Evolutionary conservation across 2,888 invertebrate genomes (phyloP).

Genomic region (Chrysotoxum bicinctum): DNA sequence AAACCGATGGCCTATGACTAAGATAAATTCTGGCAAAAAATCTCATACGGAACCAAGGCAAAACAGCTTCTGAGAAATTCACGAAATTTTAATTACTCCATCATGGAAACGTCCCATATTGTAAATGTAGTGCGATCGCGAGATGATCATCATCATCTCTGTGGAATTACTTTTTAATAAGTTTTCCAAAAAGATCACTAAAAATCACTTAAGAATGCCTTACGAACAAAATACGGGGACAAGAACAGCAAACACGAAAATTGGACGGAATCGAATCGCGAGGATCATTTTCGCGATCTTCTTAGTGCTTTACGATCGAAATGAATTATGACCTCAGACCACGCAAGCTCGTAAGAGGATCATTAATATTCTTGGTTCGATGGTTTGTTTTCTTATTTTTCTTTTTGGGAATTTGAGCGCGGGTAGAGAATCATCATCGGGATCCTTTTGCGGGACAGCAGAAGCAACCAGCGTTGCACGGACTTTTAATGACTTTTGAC

Average conservation of each 20-base stretch:
- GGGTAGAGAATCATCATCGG: constrained; percentile 41
- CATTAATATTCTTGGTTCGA: constrained; percentile 77
- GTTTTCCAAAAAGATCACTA: constrained; percentile 28
- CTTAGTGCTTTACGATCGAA: constrained; percentile 77
- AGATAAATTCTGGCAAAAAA: constrained; percentile 56
- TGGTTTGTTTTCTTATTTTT: not conserved
- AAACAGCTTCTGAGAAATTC: constrained; percentile 63
- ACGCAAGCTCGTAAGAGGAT: constrained; percentile 80
- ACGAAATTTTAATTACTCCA: constrained; percentile 72
- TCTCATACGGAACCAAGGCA: constrained; percentile 58
- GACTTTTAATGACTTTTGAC: constrained; percentile 63
- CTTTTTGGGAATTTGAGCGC: constrained; percentile 2
- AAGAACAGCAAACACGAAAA: constrained; percentile 1
- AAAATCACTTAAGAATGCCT: constrained; percentile 34
- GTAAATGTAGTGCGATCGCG: constrained; percentile 35
- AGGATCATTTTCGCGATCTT: constrained; percentile 68
- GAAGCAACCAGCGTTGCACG: not conserved
- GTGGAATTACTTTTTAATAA: constrained; percentile 69
- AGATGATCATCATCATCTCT: constrained; percentile 43
- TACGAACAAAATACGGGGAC: constrained; percentile 23
- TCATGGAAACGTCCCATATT: constrained; percentile 40
- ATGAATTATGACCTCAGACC: constrained; percentile 79
- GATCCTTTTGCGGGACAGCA: constrained; percentile 7
- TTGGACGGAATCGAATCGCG: constrained; percentile 47
- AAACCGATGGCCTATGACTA: constrained; percentile 42